A percentile compares a stretch with the other conserved stretches of the same genome.
Evolutionary conservation across 2,888 invertebrate genomes (phyloP).

Genomic region (Euclidia mi): DNA sequence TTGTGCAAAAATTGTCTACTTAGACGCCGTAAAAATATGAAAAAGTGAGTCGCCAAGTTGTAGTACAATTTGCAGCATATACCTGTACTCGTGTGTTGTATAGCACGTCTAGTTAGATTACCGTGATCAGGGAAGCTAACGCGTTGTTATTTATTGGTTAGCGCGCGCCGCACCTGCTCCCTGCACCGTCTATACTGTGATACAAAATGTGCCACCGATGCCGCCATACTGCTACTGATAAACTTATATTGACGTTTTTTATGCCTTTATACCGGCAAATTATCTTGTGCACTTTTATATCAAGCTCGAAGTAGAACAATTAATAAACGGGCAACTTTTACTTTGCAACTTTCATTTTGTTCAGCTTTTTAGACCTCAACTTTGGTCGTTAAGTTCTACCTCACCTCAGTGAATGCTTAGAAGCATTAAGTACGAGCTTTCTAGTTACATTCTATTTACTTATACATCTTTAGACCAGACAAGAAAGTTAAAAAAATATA

Average conservation of each 20-base stretch:
- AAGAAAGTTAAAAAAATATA: neutral
- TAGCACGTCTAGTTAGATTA: conserved; percentile 66
- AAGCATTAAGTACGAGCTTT: neutral
- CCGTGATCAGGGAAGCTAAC: conserved; percentile 65
- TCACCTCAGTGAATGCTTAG: neutral
- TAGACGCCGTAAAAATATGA: no score
- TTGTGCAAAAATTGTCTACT: no score
- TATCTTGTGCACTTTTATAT: neutral
- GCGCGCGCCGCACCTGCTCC: conserved; percentile 64
- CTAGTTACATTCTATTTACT: neutral
- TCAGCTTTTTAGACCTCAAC: no score
- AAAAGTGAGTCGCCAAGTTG: no score
- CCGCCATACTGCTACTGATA: conserved; percentile 20
- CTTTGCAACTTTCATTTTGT: no score
- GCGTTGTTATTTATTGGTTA: conserved; percentile 69
- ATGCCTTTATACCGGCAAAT: neutral
- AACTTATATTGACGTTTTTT: conserved; percentile 10
- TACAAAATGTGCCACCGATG: conserved; percentile 56
- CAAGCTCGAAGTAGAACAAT: no score
- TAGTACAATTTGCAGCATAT: no score
- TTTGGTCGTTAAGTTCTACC: no score
- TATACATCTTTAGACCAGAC: neutral
- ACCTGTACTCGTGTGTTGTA: conserved; percentile 19
- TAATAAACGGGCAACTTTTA: no score
- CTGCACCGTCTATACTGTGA: conserved; percentile 39